These are phyloP conservation scores for Tiliacea citrago DNA, from an alignment of 2,888 invertebrate species.

Conservation along the genomic window DNA sequence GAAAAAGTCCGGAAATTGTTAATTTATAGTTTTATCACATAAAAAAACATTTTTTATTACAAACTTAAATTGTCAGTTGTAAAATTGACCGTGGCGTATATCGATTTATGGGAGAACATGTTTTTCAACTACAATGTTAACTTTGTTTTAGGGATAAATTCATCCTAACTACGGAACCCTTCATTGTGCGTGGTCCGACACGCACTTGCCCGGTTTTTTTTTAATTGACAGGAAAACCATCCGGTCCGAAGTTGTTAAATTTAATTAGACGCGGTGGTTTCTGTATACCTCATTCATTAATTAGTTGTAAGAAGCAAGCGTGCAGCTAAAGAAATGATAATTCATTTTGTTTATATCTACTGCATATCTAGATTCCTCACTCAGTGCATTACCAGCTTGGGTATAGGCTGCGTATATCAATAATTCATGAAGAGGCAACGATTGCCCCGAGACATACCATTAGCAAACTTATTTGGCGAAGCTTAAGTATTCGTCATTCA, in stretches of 20 bases:
- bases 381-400: slow-evolving; percentile 23
- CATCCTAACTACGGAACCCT: no score
- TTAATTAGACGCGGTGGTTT: slow-evolving; percentile 10
- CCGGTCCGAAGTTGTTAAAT: not conserved
- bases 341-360: slow-evolving; percentile 31
- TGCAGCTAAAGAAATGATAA: slow-evolving; percentile 44
- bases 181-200: no score
- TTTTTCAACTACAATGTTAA: no score
- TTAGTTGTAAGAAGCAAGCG: slow-evolving; percentile 31
- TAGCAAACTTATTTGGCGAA: slow-evolving; percentile 40
- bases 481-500: slow-evolving; percentile 30
- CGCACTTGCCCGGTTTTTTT: no score
- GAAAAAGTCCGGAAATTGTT: no score
- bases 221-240: slow-evolving; percentile 32
- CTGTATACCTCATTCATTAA: slow-evolving; percentile 31
- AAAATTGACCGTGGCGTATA: no score
- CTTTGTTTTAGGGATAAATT: no score
- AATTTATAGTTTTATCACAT: no score
- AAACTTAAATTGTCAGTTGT: no score
- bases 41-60: no score
- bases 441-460: slow-evolving; percentile 38
- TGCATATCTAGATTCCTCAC: slow-evolving; percentile 17
- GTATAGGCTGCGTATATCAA: slow-evolving; percentile 27
- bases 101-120: no score
- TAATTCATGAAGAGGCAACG: slow-evolving; percentile 45